Evolutionary conservation across 2,113 vertebrate species (phyloP).

Genomic region (Isurus oxyrinchus): DNA sequence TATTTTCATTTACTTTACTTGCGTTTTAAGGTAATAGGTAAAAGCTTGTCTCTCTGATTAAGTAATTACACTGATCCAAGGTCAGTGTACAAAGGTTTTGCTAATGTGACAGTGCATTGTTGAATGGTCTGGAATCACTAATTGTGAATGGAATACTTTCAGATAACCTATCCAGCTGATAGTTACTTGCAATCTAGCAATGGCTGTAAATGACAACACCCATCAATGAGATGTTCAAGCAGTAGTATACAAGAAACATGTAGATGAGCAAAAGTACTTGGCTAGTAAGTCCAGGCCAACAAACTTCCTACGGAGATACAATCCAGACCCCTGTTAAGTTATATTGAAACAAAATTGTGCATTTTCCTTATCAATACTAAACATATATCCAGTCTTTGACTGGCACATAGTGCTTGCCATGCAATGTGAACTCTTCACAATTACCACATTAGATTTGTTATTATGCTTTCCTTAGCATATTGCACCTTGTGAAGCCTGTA

Average conservation of each 20-base stretch:
- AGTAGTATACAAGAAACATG: neutral
- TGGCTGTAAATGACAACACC: neutral
- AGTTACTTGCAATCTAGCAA: neutral
- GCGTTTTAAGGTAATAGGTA: no score
- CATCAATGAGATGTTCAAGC: neutral
- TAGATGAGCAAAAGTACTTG: neutral
- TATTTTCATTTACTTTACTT: neutral
- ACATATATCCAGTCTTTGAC: neutral
- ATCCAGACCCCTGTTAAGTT: neutral
- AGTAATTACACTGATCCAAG: neutral
- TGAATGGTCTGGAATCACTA: neutral
- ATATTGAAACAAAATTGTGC: neutral
- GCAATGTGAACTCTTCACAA: neutral
- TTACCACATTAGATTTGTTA: neutral
- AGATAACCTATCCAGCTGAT: no score
- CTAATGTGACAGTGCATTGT: neutral
- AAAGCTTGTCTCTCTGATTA: neutral
- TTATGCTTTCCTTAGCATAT: neutral
- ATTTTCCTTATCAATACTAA: neutral
- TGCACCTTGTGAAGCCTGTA: neutral
- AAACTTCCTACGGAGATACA: neutral
- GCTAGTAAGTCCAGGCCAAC: neutral
- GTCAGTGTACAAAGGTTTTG: neutral
- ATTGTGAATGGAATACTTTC: neutral
- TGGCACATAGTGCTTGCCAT: neutral